phyloP scores from a whole-genome alignment of 30 jellyfish, hydroid and myxozoan genomes.

The Phacellophora camtschatica region DNA sequence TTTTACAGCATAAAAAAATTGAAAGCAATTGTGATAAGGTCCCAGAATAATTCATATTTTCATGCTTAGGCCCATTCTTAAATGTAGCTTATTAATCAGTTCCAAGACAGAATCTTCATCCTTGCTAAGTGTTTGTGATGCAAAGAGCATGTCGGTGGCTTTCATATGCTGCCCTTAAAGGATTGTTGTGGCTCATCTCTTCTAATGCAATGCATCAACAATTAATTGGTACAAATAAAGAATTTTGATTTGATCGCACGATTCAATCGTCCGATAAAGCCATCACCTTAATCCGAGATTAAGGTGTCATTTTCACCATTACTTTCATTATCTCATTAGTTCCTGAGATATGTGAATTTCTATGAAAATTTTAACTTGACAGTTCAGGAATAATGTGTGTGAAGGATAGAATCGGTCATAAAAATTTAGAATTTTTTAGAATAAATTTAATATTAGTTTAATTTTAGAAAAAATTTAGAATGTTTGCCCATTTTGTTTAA shows the following conservation, averaged over 20 bases:
- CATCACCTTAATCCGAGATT: background rate
- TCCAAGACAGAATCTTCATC: background rate
- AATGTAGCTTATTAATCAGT: too few relatives aligned
- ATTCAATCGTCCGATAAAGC: background rate
- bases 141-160: background rate
- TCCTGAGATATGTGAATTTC: background rate
- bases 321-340: background rate
- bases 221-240: background rate
- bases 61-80: background rate
- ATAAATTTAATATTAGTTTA: too few relatives aligned
- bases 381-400: background rate
- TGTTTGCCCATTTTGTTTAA: too few relatives aligned
- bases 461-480: too few relatives aligned
- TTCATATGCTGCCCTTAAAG: background rate
- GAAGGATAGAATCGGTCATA: background rate
- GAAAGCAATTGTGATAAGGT: background rate
- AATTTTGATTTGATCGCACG: background rate
- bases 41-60: background rate
- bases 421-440: too few relatives aligned
- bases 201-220: background rate
- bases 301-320: slow-evolving; percentile 14
- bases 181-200: background rate
- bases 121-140: background rate
- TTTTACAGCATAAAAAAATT: background rate
- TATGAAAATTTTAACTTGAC: background rate